Evolutionary conservation across 2,797 vertebrate species (phyloP), one percentile per base, ranked within the genome.

Genomic region (Erethizon dorsatum): DNA sequence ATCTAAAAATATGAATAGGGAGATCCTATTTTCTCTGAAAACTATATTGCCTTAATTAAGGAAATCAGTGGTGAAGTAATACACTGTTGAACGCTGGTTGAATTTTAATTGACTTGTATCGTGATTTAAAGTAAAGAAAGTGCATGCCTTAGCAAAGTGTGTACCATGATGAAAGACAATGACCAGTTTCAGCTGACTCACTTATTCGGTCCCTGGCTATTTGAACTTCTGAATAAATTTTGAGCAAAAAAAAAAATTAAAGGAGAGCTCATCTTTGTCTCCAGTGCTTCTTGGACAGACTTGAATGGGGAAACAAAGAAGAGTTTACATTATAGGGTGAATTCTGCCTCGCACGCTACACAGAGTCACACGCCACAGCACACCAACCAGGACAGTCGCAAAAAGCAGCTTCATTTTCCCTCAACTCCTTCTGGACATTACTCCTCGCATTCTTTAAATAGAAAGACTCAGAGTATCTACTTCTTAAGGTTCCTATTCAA

Each of bases 211-310:
- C 41, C 41, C 20, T 0, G 2, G 65, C 28, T n/a, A 4, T 11
- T n/a, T 54, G 79, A 91, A 41, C 1, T 59, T 37, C 75, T 67
- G 31, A 65, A 83, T 50, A 54, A 33, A 6, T 13, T 6, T n/a
- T 59, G 41, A 17, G 26, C 4, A 52, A 52, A 47, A 78, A 24
- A 63, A 6, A 41, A 41, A 41, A 41, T 67, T 22, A 83, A 79
- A 71, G 12, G 31, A 91, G 78, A 84, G 17, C 63, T 90, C 71
- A 54, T 50, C 41, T 85, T 78, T 69, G 18, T 90, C 37, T 73
- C 50, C 54, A 88, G 65, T 47, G 65, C 65, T 85, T 57, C 37
- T 61, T 79, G 63, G 86, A 45, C 75, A 97, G 20, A 93, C 73
- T 6, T 37, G 6, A 79, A 59, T 56, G 50, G 15, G 93, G 56